Conservation (phyloP, 2,888 invertebrate genomes). For the Trichogramma evanescens region DNA sequence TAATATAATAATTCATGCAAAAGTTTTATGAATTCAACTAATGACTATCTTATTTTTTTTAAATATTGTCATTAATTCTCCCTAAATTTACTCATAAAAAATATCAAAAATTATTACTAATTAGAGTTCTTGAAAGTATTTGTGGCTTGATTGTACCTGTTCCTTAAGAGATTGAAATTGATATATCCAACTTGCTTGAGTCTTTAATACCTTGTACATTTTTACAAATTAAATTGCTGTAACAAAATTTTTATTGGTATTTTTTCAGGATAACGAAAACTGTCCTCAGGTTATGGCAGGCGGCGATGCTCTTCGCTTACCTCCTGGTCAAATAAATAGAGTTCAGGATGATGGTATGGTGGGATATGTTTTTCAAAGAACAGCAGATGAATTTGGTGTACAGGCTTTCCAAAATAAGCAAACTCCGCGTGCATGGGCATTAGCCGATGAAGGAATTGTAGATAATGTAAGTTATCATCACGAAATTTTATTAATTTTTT, state of each 20-base stretch:
- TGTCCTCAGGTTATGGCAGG: slow-evolving; percentile 45
- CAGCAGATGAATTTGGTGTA: slow-evolving; percentile 68
- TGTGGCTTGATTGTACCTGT: too few species aligned
- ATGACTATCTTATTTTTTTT: too few species aligned
- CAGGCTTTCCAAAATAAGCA: slow-evolving; percentile 63
- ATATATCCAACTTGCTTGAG: too few species aligned
- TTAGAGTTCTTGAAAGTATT: too few species aligned
- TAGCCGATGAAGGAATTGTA: slow-evolving; percentile 80
- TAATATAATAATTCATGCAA: too few species aligned
- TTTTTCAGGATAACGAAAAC: slow-evolving; percentile 41
- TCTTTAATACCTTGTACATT: too few species aligned
- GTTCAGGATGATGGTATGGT: slow-evolving; percentile 86
- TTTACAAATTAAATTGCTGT: neutral
- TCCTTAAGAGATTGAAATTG: too few species aligned
- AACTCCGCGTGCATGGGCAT: slow-evolving; percentile 68
- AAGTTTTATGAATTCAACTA: too few species aligned
- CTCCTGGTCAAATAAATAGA: slow-evolving; percentile 42
- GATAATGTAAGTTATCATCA: slow-evolving; percentile 61
- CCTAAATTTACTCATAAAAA: too few species aligned
- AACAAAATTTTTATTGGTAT: neutral
- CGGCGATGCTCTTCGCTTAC: slow-evolving; percentile 43
- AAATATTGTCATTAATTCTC: too few species aligned
- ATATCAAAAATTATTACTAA: too few species aligned
- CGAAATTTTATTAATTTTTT: neutral
- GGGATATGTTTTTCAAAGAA: slow-evolving; percentile 83